These are phyloP conservation scores for Leptodactylus fuscus DNA, from an alignment of 2,113 vertebrate species.

Conservation along the genomic window DNA sequence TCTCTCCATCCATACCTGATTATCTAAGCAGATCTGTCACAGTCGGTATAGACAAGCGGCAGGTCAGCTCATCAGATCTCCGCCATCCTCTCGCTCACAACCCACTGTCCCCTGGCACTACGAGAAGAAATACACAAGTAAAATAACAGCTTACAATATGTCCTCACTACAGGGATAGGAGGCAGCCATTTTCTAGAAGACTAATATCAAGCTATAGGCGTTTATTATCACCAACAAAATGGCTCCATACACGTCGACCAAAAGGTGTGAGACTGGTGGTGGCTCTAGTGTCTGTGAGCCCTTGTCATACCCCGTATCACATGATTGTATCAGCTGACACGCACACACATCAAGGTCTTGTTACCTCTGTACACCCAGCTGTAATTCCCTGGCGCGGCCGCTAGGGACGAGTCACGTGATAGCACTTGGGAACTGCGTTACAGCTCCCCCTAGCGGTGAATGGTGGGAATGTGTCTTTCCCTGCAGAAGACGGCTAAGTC, in stretches of 20 bases:
- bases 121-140: background rate
- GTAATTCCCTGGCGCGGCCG: background rate
- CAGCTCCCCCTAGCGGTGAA: background rate
- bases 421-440: background rate
- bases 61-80: slow-evolving; percentile 22
- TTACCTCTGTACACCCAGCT: background rate
- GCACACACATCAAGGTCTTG: background rate
- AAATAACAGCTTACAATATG: background rate
- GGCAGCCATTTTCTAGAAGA: slow-evolving; percentile 24
- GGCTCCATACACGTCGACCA: background rate
- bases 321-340: slow-evolving; percentile 54
- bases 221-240: background rate
- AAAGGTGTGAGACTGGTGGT: rapidly evolving
- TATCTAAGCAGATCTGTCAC: background rate
- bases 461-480: background rate
- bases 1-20: background rate
- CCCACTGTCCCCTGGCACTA: background rate
- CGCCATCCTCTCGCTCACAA: slow-evolving; percentile 48
- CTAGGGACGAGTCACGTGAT: slow-evolving; percentile 1
- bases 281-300: background rate
- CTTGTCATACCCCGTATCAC: slow-evolving; percentile 19
- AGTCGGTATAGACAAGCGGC: background rate
- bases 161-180: background rate
- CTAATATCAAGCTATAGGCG: no score
- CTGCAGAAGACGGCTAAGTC: background rate